phyloP scores from a whole-genome alignment of 2,797 vertebrate genomes.

The Siniperca obscura region DNA sequence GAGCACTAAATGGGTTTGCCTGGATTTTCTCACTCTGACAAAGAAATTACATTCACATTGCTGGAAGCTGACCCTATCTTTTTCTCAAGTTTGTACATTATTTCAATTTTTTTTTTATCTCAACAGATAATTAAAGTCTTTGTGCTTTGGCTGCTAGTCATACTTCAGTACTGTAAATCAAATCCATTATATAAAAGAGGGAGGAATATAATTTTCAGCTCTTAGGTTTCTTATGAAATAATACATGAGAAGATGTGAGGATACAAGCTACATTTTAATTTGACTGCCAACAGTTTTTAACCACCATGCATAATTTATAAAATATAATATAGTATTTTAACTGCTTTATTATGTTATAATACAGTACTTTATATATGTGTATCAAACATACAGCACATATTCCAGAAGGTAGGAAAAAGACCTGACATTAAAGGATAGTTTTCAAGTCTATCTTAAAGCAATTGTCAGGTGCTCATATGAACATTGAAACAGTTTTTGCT shows the following conservation, averaged over 20 bases:
- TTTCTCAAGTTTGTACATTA: neutral
- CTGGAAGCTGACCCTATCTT: conserved; percentile 6
- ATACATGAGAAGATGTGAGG: neutral
- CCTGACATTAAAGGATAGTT: neutral
- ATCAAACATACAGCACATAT: neutral
- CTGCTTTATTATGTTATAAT: neutral
- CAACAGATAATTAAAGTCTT: conserved; percentile 5
- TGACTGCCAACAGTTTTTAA: neutral
- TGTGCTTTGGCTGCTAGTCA: conserved; percentile 8
- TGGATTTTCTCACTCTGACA: conserved; percentile 21
- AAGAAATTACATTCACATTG: conserved; percentile 26
- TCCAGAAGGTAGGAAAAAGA: neutral
- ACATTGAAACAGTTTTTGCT: neutral
- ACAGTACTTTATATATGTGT: neutral
- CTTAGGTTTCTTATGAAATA: neutral
- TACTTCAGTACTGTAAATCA: neutral
- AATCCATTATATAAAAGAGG: conserved; percentile 1
- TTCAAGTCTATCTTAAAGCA: neutral
- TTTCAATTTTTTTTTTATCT: neutral
- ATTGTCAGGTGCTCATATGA: neutral
- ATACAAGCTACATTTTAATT: neutral
- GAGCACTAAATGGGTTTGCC: conserved; percentile 19
- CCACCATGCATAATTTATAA: too few species aligned
- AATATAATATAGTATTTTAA: neutral
- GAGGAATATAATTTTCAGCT: neutral